A percentile compares a stretch with the other conserved stretches of the same genome.
Evolutionary conservation across 2,113 vertebrate species (phyloP).

Genomic region (Psittacara wagleri): DNA sequence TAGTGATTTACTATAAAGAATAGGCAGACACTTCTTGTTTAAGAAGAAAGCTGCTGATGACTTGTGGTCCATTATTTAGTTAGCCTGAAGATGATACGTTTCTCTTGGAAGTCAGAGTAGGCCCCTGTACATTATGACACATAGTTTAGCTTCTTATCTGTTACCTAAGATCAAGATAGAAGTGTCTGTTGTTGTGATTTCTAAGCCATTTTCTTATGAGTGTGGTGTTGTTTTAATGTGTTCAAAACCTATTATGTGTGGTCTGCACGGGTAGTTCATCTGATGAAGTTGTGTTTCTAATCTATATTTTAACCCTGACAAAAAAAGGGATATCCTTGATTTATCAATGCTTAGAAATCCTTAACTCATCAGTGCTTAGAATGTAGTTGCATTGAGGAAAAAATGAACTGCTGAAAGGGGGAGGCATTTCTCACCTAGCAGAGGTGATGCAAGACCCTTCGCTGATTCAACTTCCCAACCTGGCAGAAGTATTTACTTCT

Average conservation of each 20-base stretch:
- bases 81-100: neutral
- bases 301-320: neutral
- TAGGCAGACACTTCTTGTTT: neutral
- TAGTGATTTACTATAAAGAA: neutral
- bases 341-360: neutral
- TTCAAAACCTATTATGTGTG: neutral
- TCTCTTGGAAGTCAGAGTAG: neutral
- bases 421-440: neutral
- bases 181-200: neutral
- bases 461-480: neutral
- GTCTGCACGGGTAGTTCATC: neutral
- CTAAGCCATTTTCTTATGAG: neutral
- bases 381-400: neutral
- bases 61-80: neutral
- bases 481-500: neutral
- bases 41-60: neutral
- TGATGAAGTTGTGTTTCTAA: neutral
- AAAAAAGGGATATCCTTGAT: neutral
- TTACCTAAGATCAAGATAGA: neutral
- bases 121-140: neutral
- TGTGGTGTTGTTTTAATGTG: neutral
- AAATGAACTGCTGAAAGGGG: neutral
- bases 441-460: neutral
- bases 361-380: neutral
- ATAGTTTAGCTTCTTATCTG: neutral